Percentiles rank a stretch among this genome's conserved stretches.
These are phyloP conservation scores for Chiloscyllium plagiosum DNA, from an alignment of 2,113 vertebrate genomes.

Conservation along the genomic window DNA sequence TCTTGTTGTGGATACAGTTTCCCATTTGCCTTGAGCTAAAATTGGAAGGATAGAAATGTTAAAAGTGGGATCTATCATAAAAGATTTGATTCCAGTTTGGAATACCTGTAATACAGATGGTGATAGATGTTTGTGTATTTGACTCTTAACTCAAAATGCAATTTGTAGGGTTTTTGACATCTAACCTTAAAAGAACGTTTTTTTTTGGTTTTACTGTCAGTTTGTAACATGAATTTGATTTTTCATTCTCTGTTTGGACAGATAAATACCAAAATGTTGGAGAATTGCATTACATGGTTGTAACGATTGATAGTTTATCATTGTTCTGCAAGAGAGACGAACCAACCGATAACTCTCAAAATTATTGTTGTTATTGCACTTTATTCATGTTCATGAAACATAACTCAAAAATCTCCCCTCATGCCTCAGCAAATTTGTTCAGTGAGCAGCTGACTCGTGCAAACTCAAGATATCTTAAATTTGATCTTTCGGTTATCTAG, in stretches of 20 bases:
- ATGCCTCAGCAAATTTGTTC: neutral
- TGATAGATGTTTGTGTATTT: neutral
- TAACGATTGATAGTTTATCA: neutral
- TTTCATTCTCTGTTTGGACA: neutral
- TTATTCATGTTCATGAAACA: neutral
- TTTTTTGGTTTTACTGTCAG: neutral
- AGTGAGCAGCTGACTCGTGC: neutral
- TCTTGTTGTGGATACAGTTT: neutral
- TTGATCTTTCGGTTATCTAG: neutral
- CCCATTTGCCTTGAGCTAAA: neutral
- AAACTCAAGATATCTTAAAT: neutral
- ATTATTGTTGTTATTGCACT: neutral
- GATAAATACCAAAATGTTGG: neutral
- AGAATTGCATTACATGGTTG: neutral
- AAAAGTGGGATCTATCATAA: neutral
- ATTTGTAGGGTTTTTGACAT: neutral
- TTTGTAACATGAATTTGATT: neutral
- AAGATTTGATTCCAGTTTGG: neutral
- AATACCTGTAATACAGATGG: neutral
- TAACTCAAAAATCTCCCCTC: neutral
- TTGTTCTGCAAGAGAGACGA: neutral
- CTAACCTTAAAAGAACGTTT: neutral
- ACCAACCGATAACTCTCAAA: neutral
- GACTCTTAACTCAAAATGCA: neutral
- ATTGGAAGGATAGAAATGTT: neutral